Conservation (phyloP, 2,888 invertebrate species). For the Stramonita haemastoma region DNA sequence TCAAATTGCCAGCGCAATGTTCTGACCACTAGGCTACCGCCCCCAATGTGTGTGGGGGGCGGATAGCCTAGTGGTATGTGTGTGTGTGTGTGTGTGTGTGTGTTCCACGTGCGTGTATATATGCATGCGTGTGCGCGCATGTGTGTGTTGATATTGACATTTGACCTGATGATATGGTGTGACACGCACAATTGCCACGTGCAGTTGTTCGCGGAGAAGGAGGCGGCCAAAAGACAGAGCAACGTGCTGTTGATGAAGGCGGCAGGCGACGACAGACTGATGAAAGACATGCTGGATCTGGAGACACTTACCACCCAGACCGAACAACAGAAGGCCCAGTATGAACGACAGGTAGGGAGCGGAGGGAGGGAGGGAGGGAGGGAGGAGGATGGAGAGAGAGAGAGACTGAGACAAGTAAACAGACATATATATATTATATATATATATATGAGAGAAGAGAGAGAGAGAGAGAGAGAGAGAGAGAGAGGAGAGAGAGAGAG, state of each 20-base stretch:
- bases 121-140: too few species aligned
- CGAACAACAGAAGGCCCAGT: slow-evolving; percentile 52
- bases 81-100: too few species aligned
- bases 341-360: not conserved
- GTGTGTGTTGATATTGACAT: too few species aligned
- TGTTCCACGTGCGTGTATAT: too few species aligned
- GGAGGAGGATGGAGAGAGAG: too few species aligned
- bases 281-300: slow-evolving; percentile 65
- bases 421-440: too few species aligned
- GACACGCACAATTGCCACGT: too few species aligned
- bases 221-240: slow-evolving; percentile 69
- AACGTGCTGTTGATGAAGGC: slow-evolving; percentile 61
- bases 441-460: not conserved
- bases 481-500: not conserved
- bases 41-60: too few species aligned
- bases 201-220: slow-evolving; percentile 64
- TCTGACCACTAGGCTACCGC: too few species aligned
- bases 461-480: not conserved
- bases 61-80: too few species aligned
- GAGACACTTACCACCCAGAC: slow-evolving; percentile 62
- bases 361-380: not conserved
- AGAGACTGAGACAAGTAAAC: not conserved
- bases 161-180: too few species aligned
- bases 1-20: too few species aligned
- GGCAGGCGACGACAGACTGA: slow-evolving; percentile 61